Percentiles rank a stretch among this genome's conserved stretches.
These are phyloP conservation scores for Magallana angulata DNA, from an alignment of 1,140 invertebrate species.

Conservation along the genomic window DNA sequence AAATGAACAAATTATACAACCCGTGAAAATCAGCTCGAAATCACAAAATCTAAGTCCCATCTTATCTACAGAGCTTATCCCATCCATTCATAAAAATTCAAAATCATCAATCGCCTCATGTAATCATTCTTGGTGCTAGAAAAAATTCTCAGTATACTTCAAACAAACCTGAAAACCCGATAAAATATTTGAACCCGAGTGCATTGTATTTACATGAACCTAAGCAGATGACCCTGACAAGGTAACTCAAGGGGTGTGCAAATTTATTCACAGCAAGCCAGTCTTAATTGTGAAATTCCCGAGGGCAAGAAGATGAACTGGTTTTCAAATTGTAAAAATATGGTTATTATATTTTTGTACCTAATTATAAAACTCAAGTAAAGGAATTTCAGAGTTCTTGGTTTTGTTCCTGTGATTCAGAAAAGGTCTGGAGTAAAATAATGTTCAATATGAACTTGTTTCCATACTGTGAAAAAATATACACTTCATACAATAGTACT, in stretches of 20 bases:
- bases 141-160: conserved; percentile 34
- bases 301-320: too few relatives aligned
- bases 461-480: too few relatives aligned
- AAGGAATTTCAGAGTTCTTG: too few relatives aligned
- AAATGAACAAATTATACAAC: conserved; percentile 3
- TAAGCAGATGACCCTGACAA: background rate
- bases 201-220: conserved; percentile 12
- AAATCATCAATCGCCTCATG: background rate
- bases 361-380: too few relatives aligned
- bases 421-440: too few relatives aligned
- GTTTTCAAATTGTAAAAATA: too few relatives aligned
- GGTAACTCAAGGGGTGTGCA: background rate
- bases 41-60: background rate
- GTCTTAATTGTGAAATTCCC: conserved; percentile 3
- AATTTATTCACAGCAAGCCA: conserved; percentile 10
- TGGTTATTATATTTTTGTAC: too few relatives aligned
- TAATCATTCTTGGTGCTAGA: background rate
- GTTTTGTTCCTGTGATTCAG: too few relatives aligned
- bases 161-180: conserved; percentile 30
- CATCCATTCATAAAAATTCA: conserved; percentile 24
- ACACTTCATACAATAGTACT: too few relatives aligned
- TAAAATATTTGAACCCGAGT: conserved; percentile 31
- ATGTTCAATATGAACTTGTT: too few relatives aligned
- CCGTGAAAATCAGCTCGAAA: background rate
- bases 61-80: conserved; percentile 18